Conservation (phyloP, 2,797 vertebrate species). For the Poecilia picta region DNA sequence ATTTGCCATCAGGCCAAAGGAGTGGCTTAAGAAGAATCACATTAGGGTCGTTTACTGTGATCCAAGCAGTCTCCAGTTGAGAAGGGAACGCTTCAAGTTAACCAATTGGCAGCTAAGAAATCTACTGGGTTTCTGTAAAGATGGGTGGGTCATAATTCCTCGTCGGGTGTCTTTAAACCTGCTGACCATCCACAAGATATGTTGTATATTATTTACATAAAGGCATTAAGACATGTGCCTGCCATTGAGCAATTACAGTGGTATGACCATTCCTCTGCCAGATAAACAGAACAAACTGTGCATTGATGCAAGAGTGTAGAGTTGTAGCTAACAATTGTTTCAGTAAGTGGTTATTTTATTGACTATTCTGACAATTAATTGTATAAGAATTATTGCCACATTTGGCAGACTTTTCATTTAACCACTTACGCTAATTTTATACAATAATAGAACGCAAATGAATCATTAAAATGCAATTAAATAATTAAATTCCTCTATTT, state of each 20-base stretch:
- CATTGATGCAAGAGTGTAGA: conserved; percentile 49
- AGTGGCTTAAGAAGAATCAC: background rate
- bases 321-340: no score
- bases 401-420: no score
- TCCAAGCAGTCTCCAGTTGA: background rate
- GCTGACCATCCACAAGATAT: background rate
- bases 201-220: background rate
- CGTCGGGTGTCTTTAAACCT: background rate
- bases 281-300: conserved; percentile 34
- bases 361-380: no score
- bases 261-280: conserved; percentile 13
- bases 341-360: no score
- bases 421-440: no score
- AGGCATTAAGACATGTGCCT: conserved; percentile 16
- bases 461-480: no score
- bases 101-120: background rate
- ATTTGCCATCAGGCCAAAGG: background rate
- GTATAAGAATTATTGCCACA: no score
- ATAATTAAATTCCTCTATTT: no score
- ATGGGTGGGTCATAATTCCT: background rate
- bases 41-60: background rate
- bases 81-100: background rate
- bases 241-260: conserved; percentile 32
- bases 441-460: no score
- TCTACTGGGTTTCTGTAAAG: background rate